Evolutionary conservation across 2,797 vertebrate genomes (phyloP).

Genomic region (Alosa sapidissima): DNA sequence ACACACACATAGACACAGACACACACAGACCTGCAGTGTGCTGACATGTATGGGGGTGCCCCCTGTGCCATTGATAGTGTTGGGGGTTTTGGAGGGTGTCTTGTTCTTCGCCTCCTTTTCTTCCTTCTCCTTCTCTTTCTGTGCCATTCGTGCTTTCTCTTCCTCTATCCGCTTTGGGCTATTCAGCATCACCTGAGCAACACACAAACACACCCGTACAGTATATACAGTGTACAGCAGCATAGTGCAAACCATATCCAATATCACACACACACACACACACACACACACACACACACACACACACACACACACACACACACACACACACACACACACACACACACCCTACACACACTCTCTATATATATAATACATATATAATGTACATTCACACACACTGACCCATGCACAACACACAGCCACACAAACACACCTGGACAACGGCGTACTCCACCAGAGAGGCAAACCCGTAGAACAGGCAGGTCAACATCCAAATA

Average conservation of each 20-base stretch:
- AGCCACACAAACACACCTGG: slow-evolving; percentile 67
- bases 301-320: slow-evolving; percentile 22
- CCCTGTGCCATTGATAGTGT: slow-evolving; percentile 89
- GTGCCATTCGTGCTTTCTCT: slow-evolving; percentile 88
- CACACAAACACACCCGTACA: neutral
- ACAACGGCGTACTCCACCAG: slow-evolving; percentile 96
- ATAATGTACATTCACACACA: neutral
- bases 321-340: neutral
- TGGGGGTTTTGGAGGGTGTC: slow-evolving; percentile 75
- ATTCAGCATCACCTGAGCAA: slow-evolving; percentile 84
- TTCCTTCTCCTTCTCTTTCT: slow-evolving; percentile 83
- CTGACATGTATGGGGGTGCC: slow-evolving; percentile 93
- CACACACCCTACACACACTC: neutral
- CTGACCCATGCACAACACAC: neutral
- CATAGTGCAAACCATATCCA: neutral
- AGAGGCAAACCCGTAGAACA: slow-evolving; percentile 92
- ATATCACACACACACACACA: neutral
- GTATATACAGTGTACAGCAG: neutral
- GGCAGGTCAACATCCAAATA: slow-evolving; percentile 94
- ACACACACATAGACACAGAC: neutral
- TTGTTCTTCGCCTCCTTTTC: slow-evolving; percentile 74
- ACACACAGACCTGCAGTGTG: slow-evolving; percentile 84
- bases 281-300: neutral
- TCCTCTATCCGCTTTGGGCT: slow-evolving; percentile 91
- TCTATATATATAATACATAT: too few species aligned